Evolutionary conservation across 1,140 invertebrate genomes (phyloP), one percentile per base, ranked within the genome.

Genomic region (Aricia agestis): DNA sequence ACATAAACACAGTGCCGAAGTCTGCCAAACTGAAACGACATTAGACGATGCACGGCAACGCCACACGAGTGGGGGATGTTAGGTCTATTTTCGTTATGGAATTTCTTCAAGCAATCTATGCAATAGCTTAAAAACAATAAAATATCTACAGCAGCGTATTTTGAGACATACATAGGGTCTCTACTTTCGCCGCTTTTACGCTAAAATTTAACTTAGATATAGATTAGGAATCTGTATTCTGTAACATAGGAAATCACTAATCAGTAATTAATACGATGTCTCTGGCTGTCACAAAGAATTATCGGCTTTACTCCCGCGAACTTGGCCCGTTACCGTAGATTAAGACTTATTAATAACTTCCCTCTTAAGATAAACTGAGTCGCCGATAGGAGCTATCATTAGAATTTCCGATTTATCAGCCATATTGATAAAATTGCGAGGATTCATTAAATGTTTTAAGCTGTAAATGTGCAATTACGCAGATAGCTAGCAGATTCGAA

Each of bases 361-460:
- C 59, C 3, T 18, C 58, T 59, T 63, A 11, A 63, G 59, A 19
- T 63, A 63, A 63, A 25, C 59, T 18, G 19, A 11, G 18, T 25
- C 59, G 59, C 10, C 10, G 59, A 63, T 63, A 63, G 59, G 10
- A 63, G 59, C 59, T 25, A 63, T 63, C 59, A 63, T 63, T 63
- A 63, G 18, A 25, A 63, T 63, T 63, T 63, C 18, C 19, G 17
- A 63, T 63, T 63, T 63, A 63, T 63, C 59, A 63, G 45, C 45
- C 9, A 10, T 52, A 52, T 52, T 52, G 45, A 52, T 52, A 52
- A 52, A 52, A 52, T 52, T 13, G 45, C 45, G 13, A 52, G 45
- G 45, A 52, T 52, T 52, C 45, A 52, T 52, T 52, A 52, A 52
- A 52, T 52, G 45, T 52, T 52, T 52, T 52, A 52, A 52, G 45